Percentiles rank a stretch among this genome's conserved stretches.
Evolutionary conservation across 2,797 vertebrate species (phyloP).

Genomic region (Gorsachius magnificus): DNA sequence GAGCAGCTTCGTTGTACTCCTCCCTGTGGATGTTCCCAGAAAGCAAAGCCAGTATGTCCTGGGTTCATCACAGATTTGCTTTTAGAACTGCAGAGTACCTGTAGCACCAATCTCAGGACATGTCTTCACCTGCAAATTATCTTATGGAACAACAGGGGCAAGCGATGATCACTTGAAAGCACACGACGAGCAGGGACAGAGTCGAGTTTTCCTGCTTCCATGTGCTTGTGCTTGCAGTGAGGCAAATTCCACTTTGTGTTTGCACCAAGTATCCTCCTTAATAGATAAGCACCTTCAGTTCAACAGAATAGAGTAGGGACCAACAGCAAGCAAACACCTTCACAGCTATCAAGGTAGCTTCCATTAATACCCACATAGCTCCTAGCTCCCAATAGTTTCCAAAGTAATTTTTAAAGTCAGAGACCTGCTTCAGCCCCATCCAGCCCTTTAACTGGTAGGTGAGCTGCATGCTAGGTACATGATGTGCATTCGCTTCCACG

Average conservation of each 20-base stretch:
- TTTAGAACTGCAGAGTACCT: background rate
- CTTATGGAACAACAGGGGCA: background rate
- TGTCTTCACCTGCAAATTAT: background rate
- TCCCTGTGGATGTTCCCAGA: background rate
- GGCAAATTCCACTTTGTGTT: background rate
- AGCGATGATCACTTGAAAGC: background rate
- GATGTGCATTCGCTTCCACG: background rate
- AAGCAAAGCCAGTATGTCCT: background rate
- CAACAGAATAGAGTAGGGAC: background rate
- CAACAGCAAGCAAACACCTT: background rate
- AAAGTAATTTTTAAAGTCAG: background rate
- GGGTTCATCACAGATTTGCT: background rate
- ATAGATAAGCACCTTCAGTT: background rate
- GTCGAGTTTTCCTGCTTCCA: background rate
- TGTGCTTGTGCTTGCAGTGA: background rate
- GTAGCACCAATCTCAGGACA: background rate
- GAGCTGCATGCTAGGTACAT: background rate
- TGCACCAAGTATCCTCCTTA: background rate
- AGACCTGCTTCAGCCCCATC: background rate
- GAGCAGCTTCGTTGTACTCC: background rate
- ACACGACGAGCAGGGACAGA: background rate
- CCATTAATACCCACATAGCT: background rate
- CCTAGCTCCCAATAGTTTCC: background rate
- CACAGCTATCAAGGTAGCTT: background rate
- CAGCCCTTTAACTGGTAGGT: background rate